These are phyloP conservation scores for Hydrotaea diabolus DNA, from an alignment of 2,888 invertebrate genomes.

Conservation along the genomic window DNA sequence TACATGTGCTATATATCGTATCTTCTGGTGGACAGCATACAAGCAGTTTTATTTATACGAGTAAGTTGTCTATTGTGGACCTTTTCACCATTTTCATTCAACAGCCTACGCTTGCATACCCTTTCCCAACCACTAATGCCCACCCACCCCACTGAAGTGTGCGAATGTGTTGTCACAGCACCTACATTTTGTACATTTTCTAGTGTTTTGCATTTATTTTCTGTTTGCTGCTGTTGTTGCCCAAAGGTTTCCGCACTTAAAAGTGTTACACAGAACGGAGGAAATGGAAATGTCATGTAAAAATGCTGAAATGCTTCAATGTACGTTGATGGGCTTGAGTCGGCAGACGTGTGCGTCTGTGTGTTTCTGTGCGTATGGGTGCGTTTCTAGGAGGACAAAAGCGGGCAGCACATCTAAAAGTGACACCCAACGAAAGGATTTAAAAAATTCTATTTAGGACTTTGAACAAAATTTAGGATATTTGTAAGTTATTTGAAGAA, in stretches of 20 bases:
- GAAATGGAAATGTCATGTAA: slow-evolving; percentile 62
- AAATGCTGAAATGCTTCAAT: slow-evolving; percentile 8
- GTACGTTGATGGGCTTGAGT: no score
- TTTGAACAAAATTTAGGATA: slow-evolving; percentile 5
- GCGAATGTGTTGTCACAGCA: neutral
- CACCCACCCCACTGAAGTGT: neutral
- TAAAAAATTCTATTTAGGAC: slow-evolving; percentile 17
- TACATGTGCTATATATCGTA: no score
- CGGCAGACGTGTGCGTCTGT: neutral
- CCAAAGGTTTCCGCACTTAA: slow-evolving; percentile 51
- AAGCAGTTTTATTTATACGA: no score
- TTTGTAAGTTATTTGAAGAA: slow-evolving; percentile 1
- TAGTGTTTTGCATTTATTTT: slow-evolving; percentile 15
- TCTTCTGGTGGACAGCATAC: no score
- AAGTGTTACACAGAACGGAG: slow-evolving; percentile 34
- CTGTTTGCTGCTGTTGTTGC: slow-evolving; percentile 17
- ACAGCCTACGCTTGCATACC: no score
- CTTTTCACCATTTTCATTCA: no score
- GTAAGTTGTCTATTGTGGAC: no score
- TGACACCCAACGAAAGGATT: slow-evolving; percentile 2
- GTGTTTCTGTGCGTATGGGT: neutral
- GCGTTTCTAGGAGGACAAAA: neutral
- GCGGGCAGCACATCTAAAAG: neutral
- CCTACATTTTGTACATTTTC: slow-evolving; percentile 21
- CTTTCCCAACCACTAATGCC: no score